These are phyloP conservation scores for Phrynosoma blainvillii DNA, from an alignment of 2,113 vertebrate species.

Conservation along the genomic window DNA sequence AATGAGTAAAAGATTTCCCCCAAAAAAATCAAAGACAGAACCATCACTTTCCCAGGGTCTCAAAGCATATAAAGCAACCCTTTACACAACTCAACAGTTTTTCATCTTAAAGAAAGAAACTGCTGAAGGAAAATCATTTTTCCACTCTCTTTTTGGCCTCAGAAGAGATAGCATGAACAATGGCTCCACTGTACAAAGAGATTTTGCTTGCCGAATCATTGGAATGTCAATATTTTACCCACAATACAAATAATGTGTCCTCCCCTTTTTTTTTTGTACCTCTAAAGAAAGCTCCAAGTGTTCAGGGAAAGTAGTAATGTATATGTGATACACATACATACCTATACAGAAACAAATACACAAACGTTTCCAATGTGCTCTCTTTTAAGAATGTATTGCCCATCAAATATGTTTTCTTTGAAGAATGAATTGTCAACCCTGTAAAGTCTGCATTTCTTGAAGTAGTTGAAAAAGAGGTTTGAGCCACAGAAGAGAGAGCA, in stretches of 20 bases:
- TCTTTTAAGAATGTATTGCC: not conserved
- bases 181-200: too few species aligned
- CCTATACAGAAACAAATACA: fast-evolving
- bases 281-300: too few species aligned
- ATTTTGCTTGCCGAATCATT: too few species aligned
- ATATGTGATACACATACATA: too few species aligned
- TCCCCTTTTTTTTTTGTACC: not conserved
- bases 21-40: not conserved
- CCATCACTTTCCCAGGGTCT: not conserved
- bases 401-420: too few species aligned
- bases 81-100: conserved; percentile 12
- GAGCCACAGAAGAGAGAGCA: not conserved
- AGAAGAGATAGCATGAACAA: too few species aligned
- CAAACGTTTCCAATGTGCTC: not conserved
- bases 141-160: too few species aligned
- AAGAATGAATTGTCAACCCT: too few species aligned
- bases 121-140: too few species aligned
- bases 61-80: conserved; percentile 9
- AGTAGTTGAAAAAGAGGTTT: not conserved
- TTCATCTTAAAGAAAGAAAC: conserved; percentile 10
- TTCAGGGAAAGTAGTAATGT: too few species aligned
- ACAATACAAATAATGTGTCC: too few species aligned
- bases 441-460: not conserved
- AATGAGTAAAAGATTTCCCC: not conserved
- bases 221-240: too few species aligned